phyloP scores from a whole-genome alignment of 1,140 invertebrate genomes.

The Lasaia peninsularis region DNA sequence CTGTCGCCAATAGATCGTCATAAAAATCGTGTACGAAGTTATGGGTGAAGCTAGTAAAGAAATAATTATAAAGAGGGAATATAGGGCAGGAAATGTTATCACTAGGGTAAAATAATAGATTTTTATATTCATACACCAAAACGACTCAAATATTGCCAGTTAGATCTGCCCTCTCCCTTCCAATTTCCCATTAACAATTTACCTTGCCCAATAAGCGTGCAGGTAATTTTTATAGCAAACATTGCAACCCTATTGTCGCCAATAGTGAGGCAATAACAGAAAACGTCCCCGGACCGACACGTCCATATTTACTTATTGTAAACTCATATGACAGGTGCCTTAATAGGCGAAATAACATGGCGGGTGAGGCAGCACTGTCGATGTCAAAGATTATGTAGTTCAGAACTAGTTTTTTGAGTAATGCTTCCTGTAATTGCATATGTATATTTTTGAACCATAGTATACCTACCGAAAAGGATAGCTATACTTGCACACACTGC shows the following conservation, averaged over 20 bases:
- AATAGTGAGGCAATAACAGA: constrained; percentile 64
- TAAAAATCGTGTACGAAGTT: no score
- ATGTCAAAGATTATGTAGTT: constrained; percentile 40
- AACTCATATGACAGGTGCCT: constrained; percentile 73
- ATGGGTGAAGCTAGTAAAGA: no score
- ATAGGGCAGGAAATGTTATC: no score
- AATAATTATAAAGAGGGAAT: no score
- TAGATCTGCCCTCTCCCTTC: constrained; percentile 16
- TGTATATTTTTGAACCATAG: no score
- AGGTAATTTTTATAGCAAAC: constrained; percentile 62
- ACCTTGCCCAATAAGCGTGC: constrained; percentile 39
- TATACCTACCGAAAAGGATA: no score
- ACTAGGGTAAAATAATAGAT: no score
- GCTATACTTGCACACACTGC: no score
- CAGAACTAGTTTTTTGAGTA: neutral
- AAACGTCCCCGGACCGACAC: constrained; percentile 39
- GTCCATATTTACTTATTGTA: constrained; percentile 75
- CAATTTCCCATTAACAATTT: constrained; percentile 32
- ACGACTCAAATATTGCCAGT: constrained; percentile 19
- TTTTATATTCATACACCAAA: no score
- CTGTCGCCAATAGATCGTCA: no score
- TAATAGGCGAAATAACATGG: constrained; percentile 71
- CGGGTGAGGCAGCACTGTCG: constrained; percentile 47
- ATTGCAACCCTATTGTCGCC: constrained; percentile 50
- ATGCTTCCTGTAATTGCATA: no score